A percentile compares a stretch with the other conserved stretches of the same genome.
These are phyloP conservation scores for Callyntrura sp. DNA, from an alignment of 2,888 invertebrate species.

Conservation along the genomic window DNA sequence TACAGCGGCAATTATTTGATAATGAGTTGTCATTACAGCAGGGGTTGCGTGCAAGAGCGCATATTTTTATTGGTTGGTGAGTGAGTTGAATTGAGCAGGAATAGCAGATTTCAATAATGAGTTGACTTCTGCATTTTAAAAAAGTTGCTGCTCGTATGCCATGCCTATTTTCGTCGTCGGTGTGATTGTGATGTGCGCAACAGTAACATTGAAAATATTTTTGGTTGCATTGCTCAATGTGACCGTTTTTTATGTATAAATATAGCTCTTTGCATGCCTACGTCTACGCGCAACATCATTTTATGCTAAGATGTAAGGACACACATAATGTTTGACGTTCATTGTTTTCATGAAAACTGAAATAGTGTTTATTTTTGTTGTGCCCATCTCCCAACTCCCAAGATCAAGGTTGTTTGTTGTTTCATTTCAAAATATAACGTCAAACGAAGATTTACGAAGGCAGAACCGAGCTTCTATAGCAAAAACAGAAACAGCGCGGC, in stretches of 20 bases:
- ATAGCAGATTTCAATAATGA: not conserved
- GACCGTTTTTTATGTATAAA: not conserved
- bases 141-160: not conserved
- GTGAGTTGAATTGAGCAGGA: not conserved
- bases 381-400: conserved; percentile 19
- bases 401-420: conserved; percentile 39
- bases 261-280: not conserved
- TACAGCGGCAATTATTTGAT: conserved; percentile 59
- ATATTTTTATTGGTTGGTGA: conserved; percentile 11
- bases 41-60: conserved; percentile 24
- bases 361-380: not conserved
- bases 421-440: not conserved
- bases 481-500: not conserved
- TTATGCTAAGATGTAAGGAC: not conserved
- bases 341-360: not conserved
- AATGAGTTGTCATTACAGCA: conserved; percentile 47
- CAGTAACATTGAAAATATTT: not conserved
- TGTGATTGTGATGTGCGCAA: not conserved
- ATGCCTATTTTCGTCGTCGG: no score
- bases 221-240: not conserved
- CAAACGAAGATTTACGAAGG: not conserved
- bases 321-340: not conserved
- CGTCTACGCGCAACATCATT: not conserved
- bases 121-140: not conserved
- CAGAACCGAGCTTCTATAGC: not conserved